Evolutionary conservation across 37 sponge, comb jelly and placozoan species (phyloP), one percentile per base, ranked within the genome.

Genomic region (Petrosia ficiformis): DNA sequence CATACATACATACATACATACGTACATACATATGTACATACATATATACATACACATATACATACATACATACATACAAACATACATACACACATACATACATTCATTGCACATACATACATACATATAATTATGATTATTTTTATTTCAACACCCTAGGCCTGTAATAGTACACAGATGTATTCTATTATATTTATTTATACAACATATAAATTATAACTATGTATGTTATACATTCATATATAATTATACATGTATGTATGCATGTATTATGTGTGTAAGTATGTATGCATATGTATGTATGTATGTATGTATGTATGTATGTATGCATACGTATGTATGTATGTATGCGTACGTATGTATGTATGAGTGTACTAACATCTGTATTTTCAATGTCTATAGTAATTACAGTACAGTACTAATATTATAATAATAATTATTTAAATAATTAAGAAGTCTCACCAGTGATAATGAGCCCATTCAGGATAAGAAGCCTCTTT

Each of bases 401-500:
- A n/a, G n/a, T n/a, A n/a, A 29, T 8, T 22, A 64, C 32, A 64
- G 66, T 16, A 64, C n/a, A 25, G 14, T 19, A 24, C 35, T 68
- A 5, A 68, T 33, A 38, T 4, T 68, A 3, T 40, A 33, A 26
- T 68, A 24, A 11, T 52, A 69, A 21, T 69, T 10, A 38, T 28
- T 24, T 72, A 72, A 48, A 41, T 11, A 57, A 33, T 29, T 2
- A 6, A 42, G n/a, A n/a, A n/a, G 14, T 48, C 74, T 86, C 4
- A 91, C 93, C 88, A 87, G 82, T 92, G 93, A 63, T 92, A 70
- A 67, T 92, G 93, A 24, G 93, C 93, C 93, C 93, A 92, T 69
- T 92, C 88, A 39, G 93, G 70, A 69, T 92, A 92, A 14, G 88
- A 80, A 11, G 87, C 78, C 29, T 42, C 35, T 28, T n/a, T 63